Evolutionary conservation across 1,140 invertebrate genomes (phyloP), one percentile per base, ranked within the genome.

Genomic region (Macrostomum lignano): DNA sequence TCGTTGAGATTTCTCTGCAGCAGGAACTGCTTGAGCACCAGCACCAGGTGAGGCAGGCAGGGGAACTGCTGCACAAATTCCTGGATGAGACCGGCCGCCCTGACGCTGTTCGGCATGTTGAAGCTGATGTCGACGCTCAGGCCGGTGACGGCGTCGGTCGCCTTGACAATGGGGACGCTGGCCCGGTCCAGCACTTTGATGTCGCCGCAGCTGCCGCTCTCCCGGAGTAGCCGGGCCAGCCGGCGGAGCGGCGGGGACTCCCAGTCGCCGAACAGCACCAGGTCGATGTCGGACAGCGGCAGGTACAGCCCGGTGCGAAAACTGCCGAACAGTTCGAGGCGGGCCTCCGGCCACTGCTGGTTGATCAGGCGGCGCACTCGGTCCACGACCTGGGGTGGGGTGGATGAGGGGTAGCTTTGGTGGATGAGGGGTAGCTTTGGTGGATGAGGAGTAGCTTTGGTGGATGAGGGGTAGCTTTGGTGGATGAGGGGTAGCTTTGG

Each of bases 21-120:
- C 36, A 94, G 67, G 63, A 91, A 94, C 62, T 93, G 82, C 62
- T 96, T 96, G 39, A 96, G 64, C 31, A 93, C 81, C 59, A 93
- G 71, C 39, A 93, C 81, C 44, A 94, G 64, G 48, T 84, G 84
- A 17, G 74, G 70, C 38, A 93, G 62, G 35, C 73, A 71, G 14
- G 79, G 79, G 63, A 70, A 93, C 36, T 52, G 42, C 22, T 49
- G 33, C 44, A 61, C 50, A 38, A 53, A 63, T 36, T 51, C 43
- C 56, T 79, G 82, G 36, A 94, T 93, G 28, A 91, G 67, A 56
- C 82, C 73, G 2, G 79, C 82, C 46, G 79, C 86, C 62, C 77
- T 76, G 9, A 86, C 72, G 24, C 79, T 79, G 57, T 77, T 84
- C 47, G 68, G 74, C 75, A 86, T 86, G 55, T 91, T 93, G 62